Evolutionary conservation across 2,113 vertebrate species (phyloP), one percentile per base, ranked within the genome.

Genomic region (Cyanoramphus novaezelandiae): DNA sequence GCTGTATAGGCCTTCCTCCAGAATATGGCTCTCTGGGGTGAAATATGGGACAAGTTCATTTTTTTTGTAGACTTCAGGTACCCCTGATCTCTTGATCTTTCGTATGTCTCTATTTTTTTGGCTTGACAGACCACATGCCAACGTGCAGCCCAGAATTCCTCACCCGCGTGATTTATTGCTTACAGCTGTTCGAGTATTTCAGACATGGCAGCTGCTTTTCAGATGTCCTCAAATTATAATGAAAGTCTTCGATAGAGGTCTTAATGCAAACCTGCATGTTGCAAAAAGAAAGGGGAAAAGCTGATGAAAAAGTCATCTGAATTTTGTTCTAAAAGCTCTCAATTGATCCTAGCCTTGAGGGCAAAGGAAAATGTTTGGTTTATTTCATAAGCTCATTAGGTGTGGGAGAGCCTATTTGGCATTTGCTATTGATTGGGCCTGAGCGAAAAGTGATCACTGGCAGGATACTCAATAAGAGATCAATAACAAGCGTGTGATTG

Each of bases 291-390:
- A 95, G 57, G 70, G 71, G 88, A 4, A 95, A 97, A 92, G 94
- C 97, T 97, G 97, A 98, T 98, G 98, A 98, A 98, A 98, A 98
- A 99, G 98, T 98, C 95, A 99, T 99, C 98, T 98, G 98, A 98
- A 98, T 99, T 98, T 98, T 98, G 89, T 80, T 93, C 90, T 98
- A 98, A 97, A 98, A 98, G 98, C 98, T 98, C 96, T 94, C 94
- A 97, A 99, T 99, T 99, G 99, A 99, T 99, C 98, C 86, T 95
- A 95, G 95, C 89, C 97, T 98, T 98, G 96, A 90, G 98, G 97
- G 98, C 98, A 99, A 99, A 99, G 98, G 98, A 99, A 99, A 99
- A 99, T 99, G 98, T 99, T 99, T 99, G 98, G 98, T 98, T 99
- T 99, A 98, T 99, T 99, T 99, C 44, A 70, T 98, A 99, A 99